phyloP scores from a whole-genome alignment of 1,140 invertebrate species.

The Solenopsis fugax region DNA sequence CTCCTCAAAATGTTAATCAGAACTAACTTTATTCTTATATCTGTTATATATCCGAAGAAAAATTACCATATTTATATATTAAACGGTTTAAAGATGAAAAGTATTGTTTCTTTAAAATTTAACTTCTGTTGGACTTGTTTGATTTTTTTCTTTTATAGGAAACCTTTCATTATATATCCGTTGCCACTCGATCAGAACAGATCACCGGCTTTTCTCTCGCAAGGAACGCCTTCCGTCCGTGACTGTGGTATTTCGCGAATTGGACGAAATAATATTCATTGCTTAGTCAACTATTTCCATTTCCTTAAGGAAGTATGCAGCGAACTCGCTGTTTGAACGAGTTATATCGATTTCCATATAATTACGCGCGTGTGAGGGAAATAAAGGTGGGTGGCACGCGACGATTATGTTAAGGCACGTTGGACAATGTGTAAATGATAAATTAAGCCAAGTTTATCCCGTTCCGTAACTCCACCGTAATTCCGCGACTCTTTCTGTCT shows the following conservation, averaged over 20 bases:
- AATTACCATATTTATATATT: no score
- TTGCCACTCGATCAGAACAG: not conserved
- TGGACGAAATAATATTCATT: constrained; percentile 21
- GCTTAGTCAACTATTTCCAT: constrained; percentile 50
- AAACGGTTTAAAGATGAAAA: no score
- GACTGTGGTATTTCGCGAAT: not conserved
- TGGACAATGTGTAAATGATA: constrained; percentile 63
- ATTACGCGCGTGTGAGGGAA: constrained; percentile 56
- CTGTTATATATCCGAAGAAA: no score
- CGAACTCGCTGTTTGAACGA: constrained; percentile 27
- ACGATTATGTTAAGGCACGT: constrained; percentile 46
- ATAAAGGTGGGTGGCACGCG: constrained; percentile 50
- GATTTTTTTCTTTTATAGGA: no score
- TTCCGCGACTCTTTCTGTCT: not conserved
- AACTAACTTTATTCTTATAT: no score
- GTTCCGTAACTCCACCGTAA: constrained; percentile 18
- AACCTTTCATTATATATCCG: not conserved
- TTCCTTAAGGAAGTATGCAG: constrained; percentile 19
- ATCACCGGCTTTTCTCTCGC: not conserved
- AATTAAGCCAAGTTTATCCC: constrained; percentile 51
- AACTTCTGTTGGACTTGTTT: no score
- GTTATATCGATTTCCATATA: constrained; percentile 56
- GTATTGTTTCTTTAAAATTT: no score
- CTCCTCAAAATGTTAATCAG: no score
- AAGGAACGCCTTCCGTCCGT: not conserved